These are phyloP conservation scores for Drosophila acutilabella DNA, from an alignment of 2,888 invertebrate genomes.

Conservation along the genomic window DNA sequence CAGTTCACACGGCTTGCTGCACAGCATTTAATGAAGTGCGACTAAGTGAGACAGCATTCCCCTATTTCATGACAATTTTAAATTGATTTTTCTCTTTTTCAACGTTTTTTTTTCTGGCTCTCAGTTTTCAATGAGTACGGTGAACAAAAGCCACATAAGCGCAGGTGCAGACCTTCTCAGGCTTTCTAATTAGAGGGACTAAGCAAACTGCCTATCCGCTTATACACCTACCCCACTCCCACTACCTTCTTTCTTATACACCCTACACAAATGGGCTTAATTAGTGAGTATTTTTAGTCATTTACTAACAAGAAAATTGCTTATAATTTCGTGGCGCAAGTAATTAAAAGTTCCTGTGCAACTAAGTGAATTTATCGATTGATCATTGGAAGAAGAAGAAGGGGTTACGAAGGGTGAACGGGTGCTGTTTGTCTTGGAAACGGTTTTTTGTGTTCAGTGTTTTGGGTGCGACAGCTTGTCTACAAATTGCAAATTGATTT, in stretches of 20 bases:
- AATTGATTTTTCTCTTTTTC: slow-evolving; percentile 57
- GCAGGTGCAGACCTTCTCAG: slow-evolving; percentile 72
- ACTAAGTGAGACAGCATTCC: slow-evolving; percentile 7
- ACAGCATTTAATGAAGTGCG: slow-evolving; percentile 27
- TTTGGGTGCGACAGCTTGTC: slow-evolving; percentile 66
- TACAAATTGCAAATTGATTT: slow-evolving; percentile 80
- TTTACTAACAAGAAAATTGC: slow-evolving; percentile 55
- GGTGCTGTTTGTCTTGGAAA: slow-evolving; percentile 17
- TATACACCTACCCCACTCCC: no score
- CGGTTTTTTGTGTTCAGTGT: slow-evolving; percentile 1
- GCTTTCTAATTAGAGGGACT: slow-evolving; percentile 35
- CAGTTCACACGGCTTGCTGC: slow-evolving; percentile 60
- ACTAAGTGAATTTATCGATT: slow-evolving; percentile 58
- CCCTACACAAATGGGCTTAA: slow-evolving; percentile 54
- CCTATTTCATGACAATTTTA: slow-evolving; percentile 51
- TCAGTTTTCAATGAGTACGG: not conserved
- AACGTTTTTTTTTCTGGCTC: not conserved
- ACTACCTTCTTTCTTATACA: not conserved
- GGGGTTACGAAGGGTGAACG: not conserved
- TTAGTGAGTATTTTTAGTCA: slow-evolving; percentile 44
- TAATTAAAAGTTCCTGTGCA: slow-evolving; percentile 63
- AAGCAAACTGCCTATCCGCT: not conserved
- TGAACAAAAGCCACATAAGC: slow-evolving; percentile 66
- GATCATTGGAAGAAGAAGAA: slow-evolving; percentile 15
- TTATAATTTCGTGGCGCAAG: slow-evolving; percentile 49